Evolutionary conservation across 2,113 vertebrate species (phyloP).

Genomic region (Potamarius usumacintae): DNA sequence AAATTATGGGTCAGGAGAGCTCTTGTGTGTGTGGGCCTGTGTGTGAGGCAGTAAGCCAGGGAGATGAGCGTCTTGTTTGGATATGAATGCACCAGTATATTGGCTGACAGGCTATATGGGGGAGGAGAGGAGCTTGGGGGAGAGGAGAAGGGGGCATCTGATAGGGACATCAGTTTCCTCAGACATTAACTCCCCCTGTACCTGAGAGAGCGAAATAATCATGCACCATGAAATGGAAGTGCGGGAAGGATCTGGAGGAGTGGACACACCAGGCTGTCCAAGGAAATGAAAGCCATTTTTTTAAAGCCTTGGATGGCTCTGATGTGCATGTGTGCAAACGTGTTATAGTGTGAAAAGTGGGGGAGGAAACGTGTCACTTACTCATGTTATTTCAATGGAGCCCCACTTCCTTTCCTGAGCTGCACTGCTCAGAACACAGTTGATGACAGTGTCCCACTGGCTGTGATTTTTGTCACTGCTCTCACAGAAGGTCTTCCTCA

Average conservation of each 20-base stretch:
- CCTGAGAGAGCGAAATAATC: conserved; percentile 85
- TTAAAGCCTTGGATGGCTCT: conserved; percentile 14
- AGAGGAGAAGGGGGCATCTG: conserved; percentile 78
- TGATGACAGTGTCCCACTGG: conserved; percentile 7
- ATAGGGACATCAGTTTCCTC: conserved; percentile 91
- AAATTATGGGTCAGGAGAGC: conserved; percentile 31
- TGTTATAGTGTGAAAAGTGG: conserved; percentile 26
- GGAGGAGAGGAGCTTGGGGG: conserved; percentile 70
- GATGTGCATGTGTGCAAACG: conserved; percentile 7
- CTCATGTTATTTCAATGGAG: conserved; percentile 9
- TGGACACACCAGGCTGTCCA: conserved; percentile 76
- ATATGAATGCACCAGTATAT: conserved; percentile 89
- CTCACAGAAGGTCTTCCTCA: neutral
- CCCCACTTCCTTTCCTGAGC: neutral
- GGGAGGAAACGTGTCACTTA: neutral
- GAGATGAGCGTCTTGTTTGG: conserved; percentile 70
- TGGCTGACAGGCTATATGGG: conserved; percentile 79
- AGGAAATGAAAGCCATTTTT: conserved; percentile 81
- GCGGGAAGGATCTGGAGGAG: conserved; percentile 77
- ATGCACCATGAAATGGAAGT: conserved; percentile 87
- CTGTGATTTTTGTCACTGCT: neutral
- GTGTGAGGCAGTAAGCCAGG: conserved; percentile 21
- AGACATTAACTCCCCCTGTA: conserved; percentile 80
- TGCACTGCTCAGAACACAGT: neutral
- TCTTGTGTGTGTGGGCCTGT: conserved; percentile 15